phyloP scores from a whole-genome alignment of 2,888 invertebrate genomes.

The Argyra leucocephala region DNA sequence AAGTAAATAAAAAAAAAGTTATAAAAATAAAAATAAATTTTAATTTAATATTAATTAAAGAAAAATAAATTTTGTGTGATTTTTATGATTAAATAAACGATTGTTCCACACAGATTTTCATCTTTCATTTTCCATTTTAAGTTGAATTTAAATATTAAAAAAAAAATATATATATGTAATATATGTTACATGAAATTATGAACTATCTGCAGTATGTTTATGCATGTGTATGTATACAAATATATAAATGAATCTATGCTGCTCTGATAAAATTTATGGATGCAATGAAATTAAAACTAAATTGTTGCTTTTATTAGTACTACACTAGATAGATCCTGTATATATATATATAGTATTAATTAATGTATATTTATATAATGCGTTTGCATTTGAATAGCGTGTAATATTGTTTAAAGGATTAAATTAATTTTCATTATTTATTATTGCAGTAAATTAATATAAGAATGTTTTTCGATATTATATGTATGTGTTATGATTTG shows the following conservation, averaged over 20 bases:
- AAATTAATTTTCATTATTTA: neutral
- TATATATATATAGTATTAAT: too few species aligned
- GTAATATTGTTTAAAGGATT: neutral
- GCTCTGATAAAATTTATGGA: neutral
- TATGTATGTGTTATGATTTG: too few species aligned
- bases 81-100: conserved; percentile 4
- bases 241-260: too few species aligned
- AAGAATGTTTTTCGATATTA: too few species aligned
- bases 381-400: too few species aligned
- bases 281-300: neutral
- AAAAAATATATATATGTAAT: too few species aligned
- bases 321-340: neutral
- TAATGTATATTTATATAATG: too few species aligned
- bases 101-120: neutral
- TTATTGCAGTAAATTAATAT: neutral
- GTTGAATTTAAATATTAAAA: too few species aligned
- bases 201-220: too few species aligned
- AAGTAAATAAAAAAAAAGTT: neutral
- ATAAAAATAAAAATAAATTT: neutral
- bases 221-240: too few species aligned
- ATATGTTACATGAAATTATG: too few species aligned
- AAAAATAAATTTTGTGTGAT: conserved; percentile 3
- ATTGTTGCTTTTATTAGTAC: neutral
- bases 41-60: conserved; percentile 6
- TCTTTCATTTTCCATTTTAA: too few species aligned